Evolutionary conservation across 2,113 vertebrate species (phyloP).

Genomic region (Hydrochoerus hydrochaeris): DNA sequence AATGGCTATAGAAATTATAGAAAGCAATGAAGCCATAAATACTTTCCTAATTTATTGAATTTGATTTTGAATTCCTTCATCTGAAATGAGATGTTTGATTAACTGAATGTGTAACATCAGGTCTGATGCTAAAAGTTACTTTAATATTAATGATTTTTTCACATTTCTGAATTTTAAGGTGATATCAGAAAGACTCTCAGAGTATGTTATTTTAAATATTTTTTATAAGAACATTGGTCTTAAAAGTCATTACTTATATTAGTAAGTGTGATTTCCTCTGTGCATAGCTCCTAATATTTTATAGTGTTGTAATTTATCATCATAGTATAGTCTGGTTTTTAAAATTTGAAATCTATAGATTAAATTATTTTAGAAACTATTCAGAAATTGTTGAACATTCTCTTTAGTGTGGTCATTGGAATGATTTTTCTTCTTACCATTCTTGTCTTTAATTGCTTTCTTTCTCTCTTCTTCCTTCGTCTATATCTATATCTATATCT

Average conservation of each 20-base stretch:
- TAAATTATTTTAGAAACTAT: slow-evolving; percentile 32
- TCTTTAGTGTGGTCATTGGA: background rate
- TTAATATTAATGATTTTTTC: slow-evolving; percentile 26
- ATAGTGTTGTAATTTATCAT: background rate
- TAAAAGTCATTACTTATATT: background rate
- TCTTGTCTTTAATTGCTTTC: background rate
- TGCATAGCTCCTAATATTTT: background rate
- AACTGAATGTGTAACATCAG: background rate
- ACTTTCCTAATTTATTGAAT: slow-evolving; percentile 34
- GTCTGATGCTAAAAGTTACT: background rate
- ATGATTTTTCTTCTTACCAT: background rate
- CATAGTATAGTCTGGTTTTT: background rate
- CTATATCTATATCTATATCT: background rate
- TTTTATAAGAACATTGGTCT: slow-evolving; percentile 5
- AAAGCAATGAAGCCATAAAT: background rate
- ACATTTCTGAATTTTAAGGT: slow-evolving; percentile 56
- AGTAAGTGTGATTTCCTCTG: background rate
- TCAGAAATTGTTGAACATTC: background rate
- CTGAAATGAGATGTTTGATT: slow-evolving; percentile 35
- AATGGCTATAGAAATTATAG: background rate
- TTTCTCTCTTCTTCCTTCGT: background rate
- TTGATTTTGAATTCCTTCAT: slow-evolving; percentile 42
- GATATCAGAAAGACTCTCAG: background rate
- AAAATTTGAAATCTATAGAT: background rate
- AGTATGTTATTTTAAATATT: slow-evolving; percentile 3